A percentile compares a stretch with the other conserved stretches of the same genome.
Conservation (phyloP, 2,113 vertebrate genomes). For the Chascanopsetta lugubris region DNA sequence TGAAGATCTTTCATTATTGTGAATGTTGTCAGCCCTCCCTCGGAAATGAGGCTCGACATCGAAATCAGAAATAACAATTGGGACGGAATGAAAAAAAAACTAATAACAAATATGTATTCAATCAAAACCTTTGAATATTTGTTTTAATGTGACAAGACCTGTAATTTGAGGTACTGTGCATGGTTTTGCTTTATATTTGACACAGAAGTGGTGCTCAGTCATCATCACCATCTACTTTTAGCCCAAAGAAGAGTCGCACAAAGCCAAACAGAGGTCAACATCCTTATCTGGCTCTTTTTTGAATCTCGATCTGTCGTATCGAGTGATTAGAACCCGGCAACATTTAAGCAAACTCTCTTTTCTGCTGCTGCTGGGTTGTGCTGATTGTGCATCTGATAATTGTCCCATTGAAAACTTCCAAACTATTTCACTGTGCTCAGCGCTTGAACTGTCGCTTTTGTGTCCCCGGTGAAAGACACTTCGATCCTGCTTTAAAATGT, state of each 20-base stretch:
- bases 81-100: slow-evolving; percentile 16
- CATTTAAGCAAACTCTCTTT: slow-evolving; percentile 17
- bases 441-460: neutral
- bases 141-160: neutral
- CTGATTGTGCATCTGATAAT: slow-evolving; percentile 54
- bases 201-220: neutral
- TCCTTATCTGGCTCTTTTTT: slow-evolving; percentile 21
- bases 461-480: neutral
- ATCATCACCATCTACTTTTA: slow-evolving; percentile 4
- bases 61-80: slow-evolving; percentile 40
- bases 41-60: slow-evolving; percentile 38
- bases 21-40: slow-evolving; percentile 47
- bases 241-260: neutral
- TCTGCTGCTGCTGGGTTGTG: slow-evolving; percentile 21
- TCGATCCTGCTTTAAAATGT: neutral
- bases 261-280: slow-evolving; percentile 20
- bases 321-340: slow-evolving; percentile 34
- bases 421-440: slow-evolving; percentile 14
- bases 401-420: slow-evolving; percentile 54
- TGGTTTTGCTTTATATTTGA: neutral
- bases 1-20: slow-evolving; percentile 53
- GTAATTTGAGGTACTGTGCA: too few relatives aligned
- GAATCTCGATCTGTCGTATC: slow-evolving; percentile 44
- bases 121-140: neutral
- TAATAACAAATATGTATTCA: neutral